Percentiles rank a stretch among this genome's conserved stretches.
Evolutionary conservation across 2,888 invertebrate species (phyloP).

Genomic region (Timandra comae): DNA sequence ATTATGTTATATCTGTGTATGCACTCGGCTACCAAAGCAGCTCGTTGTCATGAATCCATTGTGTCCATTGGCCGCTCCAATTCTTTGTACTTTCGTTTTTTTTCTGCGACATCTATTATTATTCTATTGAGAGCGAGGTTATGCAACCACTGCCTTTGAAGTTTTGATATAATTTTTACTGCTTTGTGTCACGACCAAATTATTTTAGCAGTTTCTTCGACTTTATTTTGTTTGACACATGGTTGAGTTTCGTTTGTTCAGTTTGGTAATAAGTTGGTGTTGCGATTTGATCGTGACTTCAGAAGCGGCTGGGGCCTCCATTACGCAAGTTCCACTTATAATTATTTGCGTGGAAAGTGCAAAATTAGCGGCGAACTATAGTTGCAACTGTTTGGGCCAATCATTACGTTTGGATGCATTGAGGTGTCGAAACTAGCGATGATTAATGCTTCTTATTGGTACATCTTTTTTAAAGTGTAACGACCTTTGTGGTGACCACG

Average conservation of each 20-base stretch:
- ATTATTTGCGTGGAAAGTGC: constrained; percentile 70
- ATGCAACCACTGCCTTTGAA: constrained; percentile 63
- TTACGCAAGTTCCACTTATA: constrained; percentile 65
- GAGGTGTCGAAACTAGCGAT: too few relatives aligned
- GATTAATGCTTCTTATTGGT: too few relatives aligned
- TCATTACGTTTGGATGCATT: too few relatives aligned
- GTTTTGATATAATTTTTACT: constrained; percentile 75
- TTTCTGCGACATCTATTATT: constrained; percentile 72
- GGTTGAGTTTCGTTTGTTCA: constrained; percentile 18
- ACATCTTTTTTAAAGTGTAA: too few relatives aligned
- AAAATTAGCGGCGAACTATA: constrained; percentile 51
- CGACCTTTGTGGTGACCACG: too few relatives aligned
- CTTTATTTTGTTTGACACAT: constrained; percentile 19
- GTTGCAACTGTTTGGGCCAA: constrained; percentile 14
- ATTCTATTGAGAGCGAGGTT: constrained; percentile 73
- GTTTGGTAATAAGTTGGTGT: constrained; percentile 23
- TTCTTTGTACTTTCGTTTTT: constrained; percentile 38
- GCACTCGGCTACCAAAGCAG: constrained; percentile 22
- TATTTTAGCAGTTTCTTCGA: constrained; percentile 18
- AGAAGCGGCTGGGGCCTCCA: constrained; percentile 55
- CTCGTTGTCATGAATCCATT: constrained; percentile 62
- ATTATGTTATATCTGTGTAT: too few relatives aligned
- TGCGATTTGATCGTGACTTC: constrained; percentile 64
- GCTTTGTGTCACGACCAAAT: constrained; percentile 46
- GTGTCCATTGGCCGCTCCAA: constrained; percentile 67